phyloP scores from a whole-genome alignment of 2,797 vertebrate genomes.

The Benthosema pterotum region DNA sequence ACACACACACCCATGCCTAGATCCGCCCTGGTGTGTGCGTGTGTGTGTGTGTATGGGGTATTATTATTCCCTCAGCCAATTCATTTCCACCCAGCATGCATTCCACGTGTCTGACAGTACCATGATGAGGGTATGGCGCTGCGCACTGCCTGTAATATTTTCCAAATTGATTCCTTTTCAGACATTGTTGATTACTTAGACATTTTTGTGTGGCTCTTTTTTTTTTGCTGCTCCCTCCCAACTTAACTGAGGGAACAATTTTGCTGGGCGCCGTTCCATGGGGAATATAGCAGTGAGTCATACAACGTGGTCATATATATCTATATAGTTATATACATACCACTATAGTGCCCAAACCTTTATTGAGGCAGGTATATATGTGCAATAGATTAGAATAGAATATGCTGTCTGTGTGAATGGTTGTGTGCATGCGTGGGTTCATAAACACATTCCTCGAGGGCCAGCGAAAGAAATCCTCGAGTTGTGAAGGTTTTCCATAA shows the following conservation, averaged over 20 bases:
- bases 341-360: constrained; percentile 51
- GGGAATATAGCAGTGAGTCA: constrained; percentile 60
- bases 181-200: constrained; percentile 52
- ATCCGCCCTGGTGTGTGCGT: constrained; percentile 2
- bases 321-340: neutral
- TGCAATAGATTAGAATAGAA: too few species aligned
- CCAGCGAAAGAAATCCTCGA: too few species aligned
- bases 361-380: constrained; percentile 41
- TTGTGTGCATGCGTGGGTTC: too few species aligned
- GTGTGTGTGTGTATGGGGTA: constrained; percentile 9
- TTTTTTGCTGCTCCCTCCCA: constrained; percentile 27
- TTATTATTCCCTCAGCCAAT: constrained; percentile 33
- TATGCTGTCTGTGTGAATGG: too few species aligned
- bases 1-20: too few species aligned
- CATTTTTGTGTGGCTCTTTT: constrained; percentile 26
- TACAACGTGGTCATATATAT: constrained; percentile 21
- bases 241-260: constrained; percentile 63
- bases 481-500: too few species aligned
- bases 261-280: constrained; percentile 47
- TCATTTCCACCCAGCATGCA: constrained; percentile 40
- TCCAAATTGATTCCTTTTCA: constrained; percentile 64
- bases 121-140: constrained; percentile 28
- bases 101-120: constrained; percentile 29
- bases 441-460: too few species aligned
- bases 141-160: constrained; percentile 56